Conservation (phyloP, 2,888 invertebrate species). For the Melieria omissa region DNA sequence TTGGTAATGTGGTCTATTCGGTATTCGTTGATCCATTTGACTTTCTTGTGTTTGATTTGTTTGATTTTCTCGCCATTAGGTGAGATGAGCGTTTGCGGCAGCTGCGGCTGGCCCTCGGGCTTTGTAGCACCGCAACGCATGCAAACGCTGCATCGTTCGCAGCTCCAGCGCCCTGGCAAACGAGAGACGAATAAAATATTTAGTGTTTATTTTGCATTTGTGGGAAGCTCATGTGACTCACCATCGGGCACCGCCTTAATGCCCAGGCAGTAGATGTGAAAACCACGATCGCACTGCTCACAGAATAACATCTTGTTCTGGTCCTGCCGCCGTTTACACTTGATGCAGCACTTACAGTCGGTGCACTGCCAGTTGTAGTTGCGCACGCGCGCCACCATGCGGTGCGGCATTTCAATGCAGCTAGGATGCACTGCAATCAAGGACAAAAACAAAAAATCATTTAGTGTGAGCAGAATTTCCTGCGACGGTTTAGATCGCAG, state of each 20-base stretch:
- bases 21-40: slow-evolving; percentile 66
- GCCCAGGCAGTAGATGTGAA: slow-evolving; percentile 92
- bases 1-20: slow-evolving; percentile 64
- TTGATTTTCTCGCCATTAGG: slow-evolving; percentile 47
- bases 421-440: slow-evolving; percentile 80
- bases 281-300: slow-evolving; percentile 94
- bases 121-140: slow-evolving; percentile 72
- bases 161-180: slow-evolving; percentile 82
- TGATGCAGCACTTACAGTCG: slow-evolving; percentile 90
- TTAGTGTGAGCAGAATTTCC: too few relatives aligned
- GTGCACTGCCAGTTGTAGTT: slow-evolving; percentile 94
- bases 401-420: slow-evolving; percentile 85
- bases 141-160: slow-evolving; percentile 81
- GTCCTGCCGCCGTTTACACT: slow-evolving; percentile 83
- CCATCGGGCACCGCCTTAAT: slow-evolving; percentile 83
- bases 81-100: slow-evolving; percentile 50
- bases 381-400: slow-evolving; percentile 85
- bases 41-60: slow-evolving; percentile 56
- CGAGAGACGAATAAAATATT: neutral
- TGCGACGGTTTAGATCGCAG: neutral
- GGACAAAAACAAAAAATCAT: neutral
- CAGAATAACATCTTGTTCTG: slow-evolving; percentile 95
- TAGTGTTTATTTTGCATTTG: neutral
- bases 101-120: slow-evolving; percentile 65
- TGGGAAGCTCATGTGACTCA: slow-evolving; percentile 52